These are phyloP conservation scores for Suncus etruscus DNA, from an alignment of 2,113 vertebrate genomes.

Conservation along the genomic window DNA sequence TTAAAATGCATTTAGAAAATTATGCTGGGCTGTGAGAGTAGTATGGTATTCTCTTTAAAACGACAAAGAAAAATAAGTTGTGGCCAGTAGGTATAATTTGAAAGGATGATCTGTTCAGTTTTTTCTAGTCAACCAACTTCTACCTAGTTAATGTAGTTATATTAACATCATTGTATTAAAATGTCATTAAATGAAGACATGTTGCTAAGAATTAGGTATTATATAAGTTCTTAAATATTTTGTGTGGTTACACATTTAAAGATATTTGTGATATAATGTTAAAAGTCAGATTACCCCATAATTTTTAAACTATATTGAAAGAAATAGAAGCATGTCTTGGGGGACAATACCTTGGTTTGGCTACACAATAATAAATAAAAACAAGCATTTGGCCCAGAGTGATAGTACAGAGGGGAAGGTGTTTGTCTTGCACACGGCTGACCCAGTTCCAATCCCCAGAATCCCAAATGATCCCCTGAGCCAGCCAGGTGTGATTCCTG, in stretches of 20 bases:
- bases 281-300: neutral
- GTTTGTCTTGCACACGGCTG: too few relatives aligned
- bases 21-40: neutral
- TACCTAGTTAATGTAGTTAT: neutral
- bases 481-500: too few relatives aligned
- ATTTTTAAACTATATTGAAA: neutral
- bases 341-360: neutral
- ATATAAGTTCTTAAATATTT: neutral
- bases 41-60: neutral
- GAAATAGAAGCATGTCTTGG: neutral
- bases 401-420: too few relatives aligned
- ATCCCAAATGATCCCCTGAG: too few relatives aligned
- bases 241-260: neutral
- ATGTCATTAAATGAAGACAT: neutral
- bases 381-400: too few relatives aligned
- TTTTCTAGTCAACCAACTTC: neutral
- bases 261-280: neutral
- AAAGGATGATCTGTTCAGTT: neutral
- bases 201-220: neutral
- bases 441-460: too few relatives aligned
- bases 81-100: neutral
- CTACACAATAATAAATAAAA: slow-evolving; percentile 22
- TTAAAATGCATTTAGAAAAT: slow-evolving; percentile 63
- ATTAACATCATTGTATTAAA: neutral
- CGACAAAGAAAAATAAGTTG: neutral